Conservation (phyloP, 2,797 vertebrate species). For the Siniperca obscura region DNA sequence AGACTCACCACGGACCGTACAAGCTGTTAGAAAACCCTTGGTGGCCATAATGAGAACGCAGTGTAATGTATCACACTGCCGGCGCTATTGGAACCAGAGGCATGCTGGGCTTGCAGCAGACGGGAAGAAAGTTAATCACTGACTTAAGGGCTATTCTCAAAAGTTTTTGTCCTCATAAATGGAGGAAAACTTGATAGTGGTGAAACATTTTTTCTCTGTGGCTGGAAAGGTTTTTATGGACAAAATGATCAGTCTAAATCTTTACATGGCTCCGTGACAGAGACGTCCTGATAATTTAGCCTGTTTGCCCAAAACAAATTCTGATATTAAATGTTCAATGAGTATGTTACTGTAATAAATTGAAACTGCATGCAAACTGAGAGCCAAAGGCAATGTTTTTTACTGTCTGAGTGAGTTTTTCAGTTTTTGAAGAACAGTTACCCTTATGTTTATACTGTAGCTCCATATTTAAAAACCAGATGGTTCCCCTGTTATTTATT, state of each 20-base stretch:
- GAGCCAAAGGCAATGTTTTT: background rate
- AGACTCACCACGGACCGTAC: conserved; percentile 83
- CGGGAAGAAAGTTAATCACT: conserved; percentile 68
- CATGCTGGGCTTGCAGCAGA: conserved; percentile 69
- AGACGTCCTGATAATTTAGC: background rate
- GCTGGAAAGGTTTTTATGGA: background rate
- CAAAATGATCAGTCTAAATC: conserved; percentile 9
- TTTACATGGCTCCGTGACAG: background rate
- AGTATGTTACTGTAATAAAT: background rate
- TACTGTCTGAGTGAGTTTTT: background rate
- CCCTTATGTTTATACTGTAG: background rate
- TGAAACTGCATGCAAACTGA: background rate
- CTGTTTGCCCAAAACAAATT: background rate
- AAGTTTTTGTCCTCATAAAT: conserved; percentile 59
- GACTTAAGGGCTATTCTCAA: conserved; percentile 65
- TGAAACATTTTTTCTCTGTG: background rate
- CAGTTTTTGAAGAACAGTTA: background rate
- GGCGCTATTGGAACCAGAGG: conserved; percentile 62
- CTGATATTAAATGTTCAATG: background rate
- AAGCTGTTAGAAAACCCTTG: conserved; percentile 84
- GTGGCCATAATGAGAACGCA: conserved; percentile 69
- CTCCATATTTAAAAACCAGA: conserved; percentile 8
- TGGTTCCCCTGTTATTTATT: background rate
- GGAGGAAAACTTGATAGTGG: conserved; percentile 28
- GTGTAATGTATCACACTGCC: conserved; percentile 74